Percentiles rank a stretch among this genome's conserved stretches.
phyloP scores from a whole-genome alignment of 1,140 invertebrate species.

The Whitmania pigra region DNA sequence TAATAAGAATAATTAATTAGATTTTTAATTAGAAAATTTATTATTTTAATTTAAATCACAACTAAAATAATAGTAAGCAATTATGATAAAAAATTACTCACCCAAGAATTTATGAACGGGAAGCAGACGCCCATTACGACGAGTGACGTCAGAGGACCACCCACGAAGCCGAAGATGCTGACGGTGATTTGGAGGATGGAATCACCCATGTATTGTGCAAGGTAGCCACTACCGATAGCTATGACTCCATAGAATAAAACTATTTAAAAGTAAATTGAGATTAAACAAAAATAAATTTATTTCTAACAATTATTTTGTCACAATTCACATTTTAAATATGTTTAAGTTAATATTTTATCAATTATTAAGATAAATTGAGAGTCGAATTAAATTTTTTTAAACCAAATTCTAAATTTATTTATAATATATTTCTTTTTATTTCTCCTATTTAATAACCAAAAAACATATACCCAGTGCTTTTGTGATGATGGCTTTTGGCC shows the following conservation, averaged over 20 bases:
- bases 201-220: constrained; percentile 30
- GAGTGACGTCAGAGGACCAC: constrained; percentile 33
- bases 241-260: constrained; percentile 31
- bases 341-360: too few relatives aligned
- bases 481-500: constrained; percentile 57
- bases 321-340: too few relatives aligned
- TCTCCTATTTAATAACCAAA: too few relatives aligned
- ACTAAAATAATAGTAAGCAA: too few relatives aligned
- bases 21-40: neutral
- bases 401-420: too few relatives aligned
- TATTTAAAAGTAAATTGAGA: constrained; percentile 8
- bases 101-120: constrained; percentile 35
- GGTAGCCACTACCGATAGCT: constrained; percentile 33
- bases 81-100: constrained; percentile 19
- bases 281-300: neutral
- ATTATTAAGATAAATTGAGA: too few relatives aligned
- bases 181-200: constrained; percentile 34
- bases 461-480: constrained; percentile 41
- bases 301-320: too few relatives aligned
- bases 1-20: neutral
- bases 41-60: neutral
- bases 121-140: constrained; percentile 34
- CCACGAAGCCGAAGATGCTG: constrained; percentile 36
- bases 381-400: too few relatives aligned
- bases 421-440: too few relatives aligned